Evolutionary conservation across 2,797 vertebrate species (phyloP).

Genomic region (Enteromius radiatus): DNA sequence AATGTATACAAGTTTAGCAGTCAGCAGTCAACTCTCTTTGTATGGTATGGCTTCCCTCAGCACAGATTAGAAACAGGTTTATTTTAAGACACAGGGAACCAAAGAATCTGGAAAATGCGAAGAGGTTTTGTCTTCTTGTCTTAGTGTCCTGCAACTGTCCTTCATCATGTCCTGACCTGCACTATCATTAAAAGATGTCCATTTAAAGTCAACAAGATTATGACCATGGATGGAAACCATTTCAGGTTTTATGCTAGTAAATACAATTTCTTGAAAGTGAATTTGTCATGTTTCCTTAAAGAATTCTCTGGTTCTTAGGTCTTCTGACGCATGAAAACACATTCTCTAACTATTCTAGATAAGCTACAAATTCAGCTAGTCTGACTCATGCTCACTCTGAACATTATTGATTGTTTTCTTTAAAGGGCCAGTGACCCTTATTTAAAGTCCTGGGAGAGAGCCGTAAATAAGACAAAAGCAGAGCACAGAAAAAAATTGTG

Average conservation of each 20-base stretch:
- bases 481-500: background rate
- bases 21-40: conserved; percentile 13
- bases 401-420: conserved; percentile 22
- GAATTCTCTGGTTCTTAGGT: conserved; percentile 13
- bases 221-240: background rate
- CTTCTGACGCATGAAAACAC: conserved; percentile 41
- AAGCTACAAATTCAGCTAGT: conserved; percentile 18
- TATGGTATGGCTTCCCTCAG: conserved; percentile 46
- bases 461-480: conserved; percentile 1
- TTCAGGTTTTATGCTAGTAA: background rate
- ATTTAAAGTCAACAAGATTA: background rate
- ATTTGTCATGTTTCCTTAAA: background rate
- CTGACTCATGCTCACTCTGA: conserved; percentile 48
- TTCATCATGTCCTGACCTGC: conserved; percentile 2
- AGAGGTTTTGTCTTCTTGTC: conserved; percentile 67
- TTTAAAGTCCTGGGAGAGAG: background rate
- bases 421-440: conserved; percentile 17
- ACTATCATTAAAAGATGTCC: background rate
- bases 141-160: conserved; percentile 51
- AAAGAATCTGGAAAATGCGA: conserved; percentile 71
- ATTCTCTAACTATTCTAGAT: conserved; percentile 37
- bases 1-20: background rate
- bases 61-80: conserved; percentile 67
- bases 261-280: background rate
- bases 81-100: conserved; percentile 70